Base-by-base conservation (phyloP, 2,888 invertebrate genomes). In the Abrostola triplasia region DNA sequence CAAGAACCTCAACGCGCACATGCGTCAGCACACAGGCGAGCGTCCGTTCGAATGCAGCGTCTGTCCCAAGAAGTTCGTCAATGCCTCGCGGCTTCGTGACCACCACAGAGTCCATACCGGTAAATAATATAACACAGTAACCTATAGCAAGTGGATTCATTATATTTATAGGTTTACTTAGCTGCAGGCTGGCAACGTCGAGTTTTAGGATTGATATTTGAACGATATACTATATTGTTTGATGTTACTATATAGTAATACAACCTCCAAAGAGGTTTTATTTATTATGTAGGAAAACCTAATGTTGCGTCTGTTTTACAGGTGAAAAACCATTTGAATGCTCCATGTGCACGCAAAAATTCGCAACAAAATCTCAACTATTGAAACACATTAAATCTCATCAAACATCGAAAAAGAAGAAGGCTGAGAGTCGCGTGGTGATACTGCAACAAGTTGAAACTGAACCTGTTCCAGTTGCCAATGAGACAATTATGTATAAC, bases 11-110 rank as follows among this genome's bases (percentile, higher is more conserved):
- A 90, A 89, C 70, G 86, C 91, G 5, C 96, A 96, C 84, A 87
- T 95, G 88, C 88, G 95, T 7, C 89, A 88, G 13, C 96, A 96
- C 87, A 92, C 95, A 0, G 95, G 95, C 42, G 95, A 95, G 86
- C 91, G 95, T 12, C 95, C 95, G 35, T 94, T 90, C 87, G 83
- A 87, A 44, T 96, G 96, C 86, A 89, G 90, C 49, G 90, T 92
- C 4, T 95, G 95, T 76, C 81, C 82, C 63, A 90, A 90, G 72
- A 79, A 81, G 55, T 95, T 93, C 80, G 70, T 80, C 41, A 89
- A 83, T 62, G 85, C 89, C 0, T 75, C 90, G 42, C 80, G 90
- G 0, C 86, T 95, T 38, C 84, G 90, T 6, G 90, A 92, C 40
- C 95, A 95, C 77, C 73, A 77, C 50, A 87, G 90, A 13, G 73